phyloP scores from a whole-genome alignment of 2,113 vertebrate species.

The Baryphthengus martii region DNA sequence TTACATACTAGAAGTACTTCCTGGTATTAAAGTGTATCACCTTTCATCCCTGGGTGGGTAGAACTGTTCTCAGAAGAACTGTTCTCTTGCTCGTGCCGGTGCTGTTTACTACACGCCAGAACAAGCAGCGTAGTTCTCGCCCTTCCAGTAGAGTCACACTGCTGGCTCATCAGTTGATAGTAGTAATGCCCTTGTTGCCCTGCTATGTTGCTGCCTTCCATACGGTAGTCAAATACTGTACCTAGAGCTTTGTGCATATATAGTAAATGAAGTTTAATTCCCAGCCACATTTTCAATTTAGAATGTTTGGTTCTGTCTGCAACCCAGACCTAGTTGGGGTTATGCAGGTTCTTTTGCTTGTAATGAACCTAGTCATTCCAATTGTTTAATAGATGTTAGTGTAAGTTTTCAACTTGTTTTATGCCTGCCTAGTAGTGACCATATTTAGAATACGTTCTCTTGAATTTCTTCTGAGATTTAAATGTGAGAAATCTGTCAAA shows the following conservation, averaged over 20 bases:
- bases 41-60: not conserved
- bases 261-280: not conserved
- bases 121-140: not conserved
- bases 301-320: not conserved
- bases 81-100: not conserved
- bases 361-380: not conserved
- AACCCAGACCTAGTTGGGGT: not conserved
- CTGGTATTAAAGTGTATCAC: not conserved
- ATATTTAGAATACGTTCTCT: not conserved
- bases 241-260: not conserved
- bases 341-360: not conserved
- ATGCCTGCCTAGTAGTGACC: not conserved
- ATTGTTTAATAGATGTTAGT: not conserved
- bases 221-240: not conserved
- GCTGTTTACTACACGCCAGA: not conserved
- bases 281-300: not conserved
- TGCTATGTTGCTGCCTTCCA: not conserved
- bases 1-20: not conserved
- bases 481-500: not conserved
- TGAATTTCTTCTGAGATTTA: not conserved
- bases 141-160: not conserved
- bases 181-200: not conserved
- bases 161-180: not conserved
- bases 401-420: not conserved
- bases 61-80: not conserved